Conservation (phyloP, 2,888 invertebrate species). For the Clepsis dumicolana region DNA sequence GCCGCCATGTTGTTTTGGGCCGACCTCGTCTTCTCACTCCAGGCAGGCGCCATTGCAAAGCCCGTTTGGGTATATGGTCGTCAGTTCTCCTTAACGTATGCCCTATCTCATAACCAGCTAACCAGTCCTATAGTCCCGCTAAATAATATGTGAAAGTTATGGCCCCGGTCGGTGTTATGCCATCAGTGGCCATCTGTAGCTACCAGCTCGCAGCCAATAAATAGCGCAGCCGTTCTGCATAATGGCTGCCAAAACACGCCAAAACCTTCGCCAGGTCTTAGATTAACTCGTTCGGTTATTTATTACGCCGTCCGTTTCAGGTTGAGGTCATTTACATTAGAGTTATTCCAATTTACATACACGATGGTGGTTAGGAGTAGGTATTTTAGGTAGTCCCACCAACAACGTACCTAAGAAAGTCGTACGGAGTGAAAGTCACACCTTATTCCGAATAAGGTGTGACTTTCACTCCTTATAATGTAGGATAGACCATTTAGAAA, state of each 20-base stretch:
- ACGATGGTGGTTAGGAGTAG: not conserved
- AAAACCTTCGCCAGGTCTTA: conserved; percentile 39
- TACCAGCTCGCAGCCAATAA: conserved; percentile 19
- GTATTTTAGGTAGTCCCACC: no score
- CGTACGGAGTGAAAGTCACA: no score
- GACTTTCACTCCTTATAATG: no score
- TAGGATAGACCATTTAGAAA: no score
- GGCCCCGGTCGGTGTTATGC: conserved; percentile 15
- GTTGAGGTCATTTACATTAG: conserved; percentile 22
- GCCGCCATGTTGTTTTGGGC: no score
- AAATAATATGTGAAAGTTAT: not conserved
- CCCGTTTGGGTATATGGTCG: no score
- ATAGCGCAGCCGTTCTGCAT: conserved; percentile 33
- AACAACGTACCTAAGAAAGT: no score
- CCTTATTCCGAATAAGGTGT: no score
- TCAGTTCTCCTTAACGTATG: no score
- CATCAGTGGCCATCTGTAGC: conserved; percentile 39
- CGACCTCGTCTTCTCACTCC: no score
- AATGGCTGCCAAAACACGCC: conserved; percentile 42
- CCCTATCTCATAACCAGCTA: no score
- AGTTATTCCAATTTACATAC: conserved; percentile 22
- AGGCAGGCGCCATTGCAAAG: no score
- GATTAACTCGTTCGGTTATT: conserved; percentile 35
- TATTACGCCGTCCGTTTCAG: conserved; percentile 24
- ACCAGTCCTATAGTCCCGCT: not conserved